These are phyloP conservation scores for Sebastes diploproa DNA, from an alignment of 2,797 vertebrate species.

Conservation along the genomic window DNA sequence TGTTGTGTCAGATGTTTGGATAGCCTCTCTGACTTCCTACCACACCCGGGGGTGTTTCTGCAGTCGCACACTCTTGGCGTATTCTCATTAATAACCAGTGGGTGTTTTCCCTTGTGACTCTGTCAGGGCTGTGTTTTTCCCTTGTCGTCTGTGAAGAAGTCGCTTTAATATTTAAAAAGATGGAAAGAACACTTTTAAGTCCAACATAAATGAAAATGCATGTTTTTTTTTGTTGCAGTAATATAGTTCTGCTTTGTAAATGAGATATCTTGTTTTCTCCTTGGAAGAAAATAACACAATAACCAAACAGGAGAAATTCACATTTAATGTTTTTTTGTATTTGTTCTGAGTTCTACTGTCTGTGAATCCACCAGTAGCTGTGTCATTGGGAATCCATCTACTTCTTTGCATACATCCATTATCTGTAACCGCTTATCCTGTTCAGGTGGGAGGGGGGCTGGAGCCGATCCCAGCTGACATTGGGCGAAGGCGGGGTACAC, in stretches of 20 bases:
- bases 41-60: constrained; percentile 18
- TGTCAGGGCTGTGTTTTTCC: constrained; percentile 8
- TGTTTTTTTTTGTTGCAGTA: neutral
- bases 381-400: neutral
- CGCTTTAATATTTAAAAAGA: constrained; percentile 3
- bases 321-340: neutral
- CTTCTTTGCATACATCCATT: constrained; percentile 9
- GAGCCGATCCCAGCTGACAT: no score
- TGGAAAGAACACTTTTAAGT: neutral
- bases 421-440: no score
- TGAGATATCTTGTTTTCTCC: neutral
- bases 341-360: neutral
- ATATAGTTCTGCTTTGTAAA: neutral
- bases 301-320: neutral
- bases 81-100: constrained; percentile 35
- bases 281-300: neutral
- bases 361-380: neutral
- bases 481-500: no score
- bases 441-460: no score
- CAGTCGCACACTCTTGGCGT: constrained; percentile 1
- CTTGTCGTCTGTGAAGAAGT: neutral
- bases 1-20: constrained; percentile 28
- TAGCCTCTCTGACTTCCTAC: constrained; percentile 11
- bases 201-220: neutral
- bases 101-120: constrained; percentile 32